Evolutionary conservation across 2,888 invertebrate genomes (phyloP).

Genomic region (Hirtodrosophila trivittata): DNA sequence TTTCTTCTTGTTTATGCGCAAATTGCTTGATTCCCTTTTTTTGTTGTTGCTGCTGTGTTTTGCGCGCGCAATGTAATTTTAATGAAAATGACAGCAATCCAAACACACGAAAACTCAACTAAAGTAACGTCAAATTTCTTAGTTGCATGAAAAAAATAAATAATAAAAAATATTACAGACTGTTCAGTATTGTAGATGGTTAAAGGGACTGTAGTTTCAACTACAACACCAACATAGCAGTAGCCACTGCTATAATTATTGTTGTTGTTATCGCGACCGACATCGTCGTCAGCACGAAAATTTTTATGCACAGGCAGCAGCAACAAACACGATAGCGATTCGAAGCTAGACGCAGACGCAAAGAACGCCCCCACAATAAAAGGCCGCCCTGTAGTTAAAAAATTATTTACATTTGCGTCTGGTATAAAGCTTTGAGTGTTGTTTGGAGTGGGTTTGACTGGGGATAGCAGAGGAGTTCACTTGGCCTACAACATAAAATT

Average conservation of each 20-base stretch:
- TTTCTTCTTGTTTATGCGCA: conserved; percentile 41
- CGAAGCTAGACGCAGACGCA: not conserved
- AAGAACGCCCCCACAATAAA: not conserved
- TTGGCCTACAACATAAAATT: too few relatives aligned
- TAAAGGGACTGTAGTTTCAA: conserved; percentile 20
- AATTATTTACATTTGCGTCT: conserved; percentile 40
- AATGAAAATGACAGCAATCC: conserved; percentile 73
- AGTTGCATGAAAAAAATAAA: conserved; percentile 49
- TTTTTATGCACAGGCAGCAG: conserved; percentile 38
- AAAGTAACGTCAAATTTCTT: conserved; percentile 43
- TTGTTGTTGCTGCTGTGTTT: conserved; percentile 49
- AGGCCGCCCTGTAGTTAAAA: not conserved
- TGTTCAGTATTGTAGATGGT: conserved; percentile 6
- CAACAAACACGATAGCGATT: conserved; percentile 11
- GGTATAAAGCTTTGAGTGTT: not conserved
- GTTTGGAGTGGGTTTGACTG: too few relatives aligned
- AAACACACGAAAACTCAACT: conserved; percentile 49
- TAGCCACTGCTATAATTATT: not conserved
- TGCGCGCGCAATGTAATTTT: conserved; percentile 76
- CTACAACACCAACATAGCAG: conserved; percentile 14
- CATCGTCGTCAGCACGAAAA: conserved; percentile 20
- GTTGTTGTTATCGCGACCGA: not conserved
- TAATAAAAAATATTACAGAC: conserved; percentile 24
- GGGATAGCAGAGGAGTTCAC: too few relatives aligned
- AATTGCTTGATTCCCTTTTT: conserved; percentile 51